A percentile compares a stretch with the other conserved stretches of the same genome.
These are phyloP conservation scores for Microctenopoma stevenorrisi DNA, from an alignment of 2,797 vertebrate genomes.

Conservation along the genomic window DNA sequence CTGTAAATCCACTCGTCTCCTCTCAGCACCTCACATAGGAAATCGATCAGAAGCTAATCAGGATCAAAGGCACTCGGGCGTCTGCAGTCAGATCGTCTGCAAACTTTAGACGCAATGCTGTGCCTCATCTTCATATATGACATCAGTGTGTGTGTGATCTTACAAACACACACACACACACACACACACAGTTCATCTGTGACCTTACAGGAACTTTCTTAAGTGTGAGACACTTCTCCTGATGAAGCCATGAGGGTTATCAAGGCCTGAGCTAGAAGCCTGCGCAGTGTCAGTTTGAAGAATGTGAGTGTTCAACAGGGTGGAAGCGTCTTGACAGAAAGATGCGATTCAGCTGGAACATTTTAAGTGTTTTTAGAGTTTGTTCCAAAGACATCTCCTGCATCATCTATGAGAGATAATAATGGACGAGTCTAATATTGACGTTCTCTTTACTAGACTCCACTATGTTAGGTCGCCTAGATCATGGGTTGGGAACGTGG, in stretches of 20 bases:
- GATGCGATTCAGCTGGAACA: background rate
- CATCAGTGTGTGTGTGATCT: too few relatives aligned
- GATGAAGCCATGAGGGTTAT: background rate
- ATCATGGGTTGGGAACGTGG: too few relatives aligned
- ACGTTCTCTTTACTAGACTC: too few relatives aligned
- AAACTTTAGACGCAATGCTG: constrained; percentile 1
- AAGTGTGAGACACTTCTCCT: background rate
- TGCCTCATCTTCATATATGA: background rate
- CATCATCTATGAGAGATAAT: background rate
- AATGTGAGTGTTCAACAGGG: too few relatives aligned
- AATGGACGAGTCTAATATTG: background rate
- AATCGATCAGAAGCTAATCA: constrained; percentile 53
- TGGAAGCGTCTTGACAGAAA: background rate
- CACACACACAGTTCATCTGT: too few relatives aligned
- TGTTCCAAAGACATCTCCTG: background rate
- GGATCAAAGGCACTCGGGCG: background rate
- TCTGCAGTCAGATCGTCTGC: background rate
- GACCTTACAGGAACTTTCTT: too few relatives aligned
- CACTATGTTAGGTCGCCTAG: too few relatives aligned
- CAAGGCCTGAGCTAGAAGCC: background rate
- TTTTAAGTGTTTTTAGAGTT: background rate
- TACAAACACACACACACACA: too few relatives aligned
- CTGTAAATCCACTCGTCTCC: background rate
- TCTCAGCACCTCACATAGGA: constrained; percentile 1
- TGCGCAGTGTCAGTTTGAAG: too few relatives aligned